These are phyloP conservation scores for Vulpes vulpes DNA, from an alignment of 2,113 vertebrate species.

Conservation along the genomic window DNA sequence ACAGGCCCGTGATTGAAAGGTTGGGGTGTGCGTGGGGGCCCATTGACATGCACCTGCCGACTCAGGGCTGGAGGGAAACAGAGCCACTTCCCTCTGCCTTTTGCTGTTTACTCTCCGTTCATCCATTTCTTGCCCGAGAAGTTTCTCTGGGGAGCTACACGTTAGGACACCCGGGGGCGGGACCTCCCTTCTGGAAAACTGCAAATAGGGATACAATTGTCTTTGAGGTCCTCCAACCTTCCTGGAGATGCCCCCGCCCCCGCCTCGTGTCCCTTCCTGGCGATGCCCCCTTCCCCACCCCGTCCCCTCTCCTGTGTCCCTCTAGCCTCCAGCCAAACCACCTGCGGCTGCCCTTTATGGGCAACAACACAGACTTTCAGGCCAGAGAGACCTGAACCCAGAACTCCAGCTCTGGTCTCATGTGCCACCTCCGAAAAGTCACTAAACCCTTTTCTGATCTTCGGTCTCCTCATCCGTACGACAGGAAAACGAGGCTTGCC, in stretches of 20 bases:
- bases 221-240: background rate
- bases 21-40: background rate
- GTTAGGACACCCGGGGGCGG: background rate
- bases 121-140: background rate
- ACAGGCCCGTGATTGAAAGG: rapidly evolving
- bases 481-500: background rate
- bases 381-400: too few species aligned
- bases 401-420: background rate
- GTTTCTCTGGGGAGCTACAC: background rate
- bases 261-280: background rate
- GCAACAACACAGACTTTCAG: too few species aligned
- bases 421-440: background rate
- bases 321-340: background rate
- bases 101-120: background rate
- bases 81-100: background rate
- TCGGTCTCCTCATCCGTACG: background rate
- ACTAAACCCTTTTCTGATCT: background rate
- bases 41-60: background rate
- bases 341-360: too few species aligned
- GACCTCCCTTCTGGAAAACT: background rate
- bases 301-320: background rate
- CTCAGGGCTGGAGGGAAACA: background rate
- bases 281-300: background rate
- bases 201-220: background rate
- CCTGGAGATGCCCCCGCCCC: too few species aligned